Conservation (phyloP, 2,113 vertebrate species). For the Pampusana beccarii region DNA sequence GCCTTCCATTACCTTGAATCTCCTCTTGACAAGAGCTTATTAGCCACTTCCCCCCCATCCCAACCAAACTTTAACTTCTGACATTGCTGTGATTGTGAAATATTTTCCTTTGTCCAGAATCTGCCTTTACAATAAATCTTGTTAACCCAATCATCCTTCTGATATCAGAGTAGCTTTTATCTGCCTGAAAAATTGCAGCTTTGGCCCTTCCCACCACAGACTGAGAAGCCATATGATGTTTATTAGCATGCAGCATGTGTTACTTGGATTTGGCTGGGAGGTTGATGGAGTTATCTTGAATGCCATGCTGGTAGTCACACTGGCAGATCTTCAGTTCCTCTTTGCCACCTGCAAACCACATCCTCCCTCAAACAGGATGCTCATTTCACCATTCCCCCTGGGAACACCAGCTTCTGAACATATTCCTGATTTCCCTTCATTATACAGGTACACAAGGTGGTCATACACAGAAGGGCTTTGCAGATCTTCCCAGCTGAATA, state of each 20-base stretch:
- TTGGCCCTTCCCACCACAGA: conserved; percentile 6
- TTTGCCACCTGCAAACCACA: conserved; percentile 38
- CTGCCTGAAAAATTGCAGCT: background rate
- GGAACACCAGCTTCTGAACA: background rate
- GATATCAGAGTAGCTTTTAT: background rate
- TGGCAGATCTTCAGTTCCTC: conserved; percentile 20
- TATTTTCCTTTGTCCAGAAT: background rate
- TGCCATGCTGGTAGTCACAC: background rate
- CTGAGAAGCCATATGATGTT: conserved; percentile 43
- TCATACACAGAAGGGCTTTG: background rate
- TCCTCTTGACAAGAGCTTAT: background rate
- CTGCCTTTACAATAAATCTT: background rate
- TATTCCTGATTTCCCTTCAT: background rate
- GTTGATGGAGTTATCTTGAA: background rate
- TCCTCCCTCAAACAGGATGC: background rate
- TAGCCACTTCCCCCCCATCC: background rate
- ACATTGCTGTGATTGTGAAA: background rate
- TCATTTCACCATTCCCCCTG: background rate
- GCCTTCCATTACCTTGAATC: background rate
- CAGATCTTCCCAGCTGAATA: background rate
- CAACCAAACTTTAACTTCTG: background rate
- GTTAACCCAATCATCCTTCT: background rate
- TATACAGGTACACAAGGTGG: background rate
- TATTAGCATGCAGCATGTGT: conserved; percentile 32
- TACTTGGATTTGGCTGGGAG: background rate